Conservation (phyloP, 2,797 vertebrate genomes). For the Percopsis omiscomaycus region DNA sequence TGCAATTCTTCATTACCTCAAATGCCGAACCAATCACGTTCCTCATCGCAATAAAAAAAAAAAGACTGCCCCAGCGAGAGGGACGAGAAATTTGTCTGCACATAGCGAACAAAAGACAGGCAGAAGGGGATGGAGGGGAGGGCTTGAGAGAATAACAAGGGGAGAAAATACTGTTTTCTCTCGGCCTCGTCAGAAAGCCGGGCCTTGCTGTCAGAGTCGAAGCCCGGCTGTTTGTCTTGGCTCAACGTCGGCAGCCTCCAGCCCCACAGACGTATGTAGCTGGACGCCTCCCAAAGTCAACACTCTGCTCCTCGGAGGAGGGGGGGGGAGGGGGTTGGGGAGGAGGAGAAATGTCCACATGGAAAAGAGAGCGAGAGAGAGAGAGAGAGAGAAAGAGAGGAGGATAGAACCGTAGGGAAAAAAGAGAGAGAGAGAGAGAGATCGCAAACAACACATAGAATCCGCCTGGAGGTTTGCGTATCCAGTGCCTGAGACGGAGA, state of each 20-base stretch:
- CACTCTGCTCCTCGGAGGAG: conserved; percentile 58
- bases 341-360: conserved; percentile 19
- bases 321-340: conserved; percentile 47
- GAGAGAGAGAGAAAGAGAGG: conserved; percentile 18
- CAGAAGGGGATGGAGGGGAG: conserved; percentile 29
- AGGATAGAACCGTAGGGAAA: not conserved
- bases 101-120: conserved; percentile 21
- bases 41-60: conserved; percentile 4
- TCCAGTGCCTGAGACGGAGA: conserved; percentile 12
- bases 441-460: not conserved
- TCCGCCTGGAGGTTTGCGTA: not conserved
- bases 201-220: conserved; percentile 68
- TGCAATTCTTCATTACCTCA: not conserved
- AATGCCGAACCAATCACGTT: not conserved
- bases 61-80: not conserved
- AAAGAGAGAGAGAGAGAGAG: conserved; percentile 8
- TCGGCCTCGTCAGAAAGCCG: conserved; percentile 70
- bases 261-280: conserved; percentile 70
- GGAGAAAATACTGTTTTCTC: conserved; percentile 73
- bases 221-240: conserved; percentile 76
- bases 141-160: conserved; percentile 49
- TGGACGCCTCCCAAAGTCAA: conserved; percentile 75
- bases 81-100: conserved; percentile 43
- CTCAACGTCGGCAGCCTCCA: conserved; percentile 67
- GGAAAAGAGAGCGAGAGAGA: conserved; percentile 6